A percentile compares a stretch with the other conserved stretches of the same genome.
phyloP scores from a whole-genome alignment of 1,140 invertebrate genomes.

The Drosophila tani region DNA sequence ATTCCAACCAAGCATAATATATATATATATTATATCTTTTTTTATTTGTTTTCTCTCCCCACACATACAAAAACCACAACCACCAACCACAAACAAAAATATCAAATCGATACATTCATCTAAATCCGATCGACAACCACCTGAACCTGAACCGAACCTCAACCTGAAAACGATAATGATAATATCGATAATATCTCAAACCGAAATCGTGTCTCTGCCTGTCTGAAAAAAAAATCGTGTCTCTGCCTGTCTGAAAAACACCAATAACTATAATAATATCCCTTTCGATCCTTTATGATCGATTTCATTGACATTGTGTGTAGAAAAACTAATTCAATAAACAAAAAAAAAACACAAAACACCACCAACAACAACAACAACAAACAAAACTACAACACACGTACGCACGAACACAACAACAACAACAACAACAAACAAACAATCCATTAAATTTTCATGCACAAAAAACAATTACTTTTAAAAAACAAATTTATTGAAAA shows the following conservation, averaged over 20 bases:
- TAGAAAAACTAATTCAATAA: slow-evolving; percentile 79
- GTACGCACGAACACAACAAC: slow-evolving; percentile 48
- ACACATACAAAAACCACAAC: slow-evolving; percentile 62
- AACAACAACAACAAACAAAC: slow-evolving; percentile 30
- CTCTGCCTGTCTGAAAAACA: slow-evolving; percentile 29
- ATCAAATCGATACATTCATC: slow-evolving; percentile 51
- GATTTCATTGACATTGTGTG: slow-evolving; percentile 60
- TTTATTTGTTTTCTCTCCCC: slow-evolving; percentile 81
- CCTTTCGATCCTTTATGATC: slow-evolving; percentile 42
- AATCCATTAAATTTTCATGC: slow-evolving; percentile 66
- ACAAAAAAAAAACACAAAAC: slow-evolving; percentile 13
- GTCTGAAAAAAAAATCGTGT: slow-evolving; percentile 26
- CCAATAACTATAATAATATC: slow-evolving; percentile 14
- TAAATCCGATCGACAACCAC: slow-evolving; percentile 61
- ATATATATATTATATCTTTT: slow-evolving; percentile 68
- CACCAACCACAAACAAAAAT: slow-evolving; percentile 41
- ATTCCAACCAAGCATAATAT: slow-evolving; percentile 67
- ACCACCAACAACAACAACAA: slow-evolving; percentile 38
- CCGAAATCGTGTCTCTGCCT: slow-evolving; percentile 35
- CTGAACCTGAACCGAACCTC: slow-evolving; percentile 44
- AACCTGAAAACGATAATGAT: slow-evolving; percentile 39
- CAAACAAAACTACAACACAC: slow-evolving; percentile 48
- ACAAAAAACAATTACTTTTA: slow-evolving; percentile 35
- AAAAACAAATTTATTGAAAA: slow-evolving; percentile 17
- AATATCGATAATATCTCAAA: slow-evolving; percentile 27